These are phyloP conservation scores for Oscheius sp. DNA, from an alignment of 2,888 invertebrate genomes.

Conservation along the genomic window DNA sequence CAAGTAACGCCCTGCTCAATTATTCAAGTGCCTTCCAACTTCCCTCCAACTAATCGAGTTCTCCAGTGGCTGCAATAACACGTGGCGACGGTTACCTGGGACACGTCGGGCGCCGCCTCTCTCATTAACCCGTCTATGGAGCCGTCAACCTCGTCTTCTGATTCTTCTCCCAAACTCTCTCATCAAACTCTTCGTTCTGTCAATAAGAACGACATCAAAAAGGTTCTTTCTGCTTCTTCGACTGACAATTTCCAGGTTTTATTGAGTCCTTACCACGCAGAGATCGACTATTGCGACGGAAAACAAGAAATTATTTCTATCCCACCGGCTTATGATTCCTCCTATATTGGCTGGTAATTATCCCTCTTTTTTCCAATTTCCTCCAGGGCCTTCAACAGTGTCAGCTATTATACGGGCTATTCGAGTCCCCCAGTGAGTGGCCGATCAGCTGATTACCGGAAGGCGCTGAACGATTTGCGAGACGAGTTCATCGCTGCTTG, in stretches of 20 bases:
- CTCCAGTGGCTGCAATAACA: too few relatives aligned
- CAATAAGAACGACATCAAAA: slow-evolving; percentile 4
- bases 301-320: neutral
- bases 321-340: slow-evolving; percentile 3
- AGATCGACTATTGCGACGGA: slow-evolving; percentile 5
- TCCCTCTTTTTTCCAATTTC: neutral
- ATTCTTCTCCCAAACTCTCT: neutral
- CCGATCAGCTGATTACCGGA: neutral
- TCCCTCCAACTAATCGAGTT: too few relatives aligned
- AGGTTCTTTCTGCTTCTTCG: neutral
- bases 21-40: too few relatives aligned
- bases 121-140: too few relatives aligned
- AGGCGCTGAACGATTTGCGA: neutral
- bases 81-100: too few relatives aligned
- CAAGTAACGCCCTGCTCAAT: too few relatives aligned
- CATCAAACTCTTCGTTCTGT: neutral
- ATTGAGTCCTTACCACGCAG: neutral
- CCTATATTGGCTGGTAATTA: neutral
- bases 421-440: slow-evolving; percentile 21
- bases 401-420: slow-evolving; percentile 11
- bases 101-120: too few relatives aligned
- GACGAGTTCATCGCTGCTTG: slow-evolving; percentile 17
- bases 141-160: too few relatives aligned
- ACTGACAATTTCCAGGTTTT: neutral
- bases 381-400: neutral